Evolutionary conservation across 2,888 invertebrate genomes (phyloP).

Genomic region (Eurois occulta): DNA sequence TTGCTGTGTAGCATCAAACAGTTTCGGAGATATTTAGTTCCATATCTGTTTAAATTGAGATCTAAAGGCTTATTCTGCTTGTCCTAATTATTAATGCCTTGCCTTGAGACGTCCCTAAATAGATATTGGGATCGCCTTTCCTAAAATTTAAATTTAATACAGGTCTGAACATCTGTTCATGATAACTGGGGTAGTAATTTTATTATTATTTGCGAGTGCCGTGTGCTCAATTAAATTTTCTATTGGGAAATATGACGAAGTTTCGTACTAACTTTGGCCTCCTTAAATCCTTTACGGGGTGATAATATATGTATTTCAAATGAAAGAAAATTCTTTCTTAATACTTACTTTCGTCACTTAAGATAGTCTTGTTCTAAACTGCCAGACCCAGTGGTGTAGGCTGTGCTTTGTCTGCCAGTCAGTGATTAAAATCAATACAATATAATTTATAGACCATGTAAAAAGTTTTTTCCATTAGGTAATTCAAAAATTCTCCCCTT

Average conservation of each 20-base stretch:
- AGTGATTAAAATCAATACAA: too few species aligned
- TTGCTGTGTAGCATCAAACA: background rate
- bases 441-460: too few species aligned
- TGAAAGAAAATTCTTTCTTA: too few species aligned
- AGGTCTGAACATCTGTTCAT: background rate
- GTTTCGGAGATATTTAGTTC: background rate
- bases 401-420: background rate
- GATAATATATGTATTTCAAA: background rate
- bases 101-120: constrained; percentile 2
- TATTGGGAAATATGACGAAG: too few species aligned
- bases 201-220: background rate
- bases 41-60: background rate
- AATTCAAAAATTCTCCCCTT: too few species aligned
- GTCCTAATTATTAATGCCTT: background rate
- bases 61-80: background rate
- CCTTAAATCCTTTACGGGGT: background rate
- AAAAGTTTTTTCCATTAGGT: too few species aligned
- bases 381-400: background rate
- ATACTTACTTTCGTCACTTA: too few species aligned
- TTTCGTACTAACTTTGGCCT: background rate
- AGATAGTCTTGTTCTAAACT: background rate
- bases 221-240: background rate
- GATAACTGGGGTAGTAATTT: background rate
- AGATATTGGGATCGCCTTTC: background rate
- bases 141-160: background rate